Percentiles rank a stretch among this genome's conserved stretches.
These are phyloP conservation scores for Linnaemya vulpina DNA, from an alignment of 2,888 invertebrate genomes.

Conservation along the genomic window DNA sequence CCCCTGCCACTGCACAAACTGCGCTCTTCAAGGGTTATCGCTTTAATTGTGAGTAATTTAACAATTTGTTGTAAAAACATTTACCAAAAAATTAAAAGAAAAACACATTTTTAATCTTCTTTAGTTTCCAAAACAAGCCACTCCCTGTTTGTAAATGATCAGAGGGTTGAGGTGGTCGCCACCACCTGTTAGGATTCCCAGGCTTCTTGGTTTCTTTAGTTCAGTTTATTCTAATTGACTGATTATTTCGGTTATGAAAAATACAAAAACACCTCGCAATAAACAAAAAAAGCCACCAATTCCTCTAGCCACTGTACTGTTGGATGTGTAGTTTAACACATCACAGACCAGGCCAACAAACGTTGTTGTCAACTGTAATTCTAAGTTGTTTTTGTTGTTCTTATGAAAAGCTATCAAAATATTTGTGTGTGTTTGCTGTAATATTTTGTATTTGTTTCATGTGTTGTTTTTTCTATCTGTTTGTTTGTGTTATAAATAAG, in stretches of 20 bases:
- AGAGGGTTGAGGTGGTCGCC: constrained; percentile 17
- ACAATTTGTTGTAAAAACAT: constrained; percentile 40
- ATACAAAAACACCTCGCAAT: constrained; percentile 38
- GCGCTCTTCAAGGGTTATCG: neutral
- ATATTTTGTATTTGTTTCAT: constrained; percentile 46
- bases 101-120: constrained; percentile 6
- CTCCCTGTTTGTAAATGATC: constrained; percentile 32
- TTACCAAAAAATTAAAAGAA: constrained; percentile 7
- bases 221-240: constrained; percentile 69
- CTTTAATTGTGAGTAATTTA: constrained; percentile 65
- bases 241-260: constrained; percentile 65
- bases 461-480: constrained; percentile 44
- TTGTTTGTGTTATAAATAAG: constrained; percentile 57
- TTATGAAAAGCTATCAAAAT: constrained; percentile 72
- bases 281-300: constrained; percentile 35
- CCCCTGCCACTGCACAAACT: neutral
- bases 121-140: constrained; percentile 46
- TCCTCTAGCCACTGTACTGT: neutral
- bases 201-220: constrained; percentile 57
- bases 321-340: constrained; percentile 21
- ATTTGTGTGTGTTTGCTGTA: constrained; percentile 67
- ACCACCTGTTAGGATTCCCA: constrained; percentile 67
- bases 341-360: constrained; percentile 38
- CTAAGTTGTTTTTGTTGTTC: constrained; percentile 41
- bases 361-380: constrained; percentile 43